Evolutionary conservation across 2,797 vertebrate genomes (phyloP), one percentile per base, ranked within the genome.

Genomic region (Phylloscopus collybita): DNA sequence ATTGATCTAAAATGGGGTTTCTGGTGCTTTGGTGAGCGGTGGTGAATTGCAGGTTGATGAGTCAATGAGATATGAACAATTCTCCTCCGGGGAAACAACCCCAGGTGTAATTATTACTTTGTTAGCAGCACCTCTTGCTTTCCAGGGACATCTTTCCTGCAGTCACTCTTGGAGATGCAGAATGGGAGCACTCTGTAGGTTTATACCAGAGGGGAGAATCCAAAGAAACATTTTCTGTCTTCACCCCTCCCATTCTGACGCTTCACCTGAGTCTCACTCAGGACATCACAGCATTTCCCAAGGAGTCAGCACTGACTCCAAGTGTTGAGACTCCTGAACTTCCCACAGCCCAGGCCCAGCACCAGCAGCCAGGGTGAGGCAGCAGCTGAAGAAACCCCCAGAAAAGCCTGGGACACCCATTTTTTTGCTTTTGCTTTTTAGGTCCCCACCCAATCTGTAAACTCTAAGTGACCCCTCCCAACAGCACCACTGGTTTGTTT

Each of bases 401-500:
- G 62, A 13, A 64, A 32, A 32, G 6, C 32, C 74, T 71, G 30
- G 21, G 61, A 38, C 67, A 83, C 45, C 65, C 34, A 10, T 32
- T 34, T 57, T 79, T 53, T 36, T 61, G 11, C 8, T 79, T 53
- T 36, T 61, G 11, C 8, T 67, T 72, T 74, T 51, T 36, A 91
- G 44, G 20, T 91, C 92, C 92, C 94, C 91, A 88, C 94, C 93
- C 94, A 86, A 76, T 16, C 66, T 5, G 6, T 76, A 76, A 92
- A 88, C 70, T 92, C 66, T n/a, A 5, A 13, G 47, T 84, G 85
- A 95, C 80, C 87, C 74, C 73, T 91, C 81, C 91, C 81, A 78
- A 13, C 49, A 83, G 75, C 65, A 71, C 66, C 27, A 15, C 64
- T 80, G 72, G 23, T 93, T 95, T 97, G 93, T 95, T 96, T 97